Conservation (phyloP, 2,113 vertebrate species). For the Hyperoodon ampullatus region DNA sequence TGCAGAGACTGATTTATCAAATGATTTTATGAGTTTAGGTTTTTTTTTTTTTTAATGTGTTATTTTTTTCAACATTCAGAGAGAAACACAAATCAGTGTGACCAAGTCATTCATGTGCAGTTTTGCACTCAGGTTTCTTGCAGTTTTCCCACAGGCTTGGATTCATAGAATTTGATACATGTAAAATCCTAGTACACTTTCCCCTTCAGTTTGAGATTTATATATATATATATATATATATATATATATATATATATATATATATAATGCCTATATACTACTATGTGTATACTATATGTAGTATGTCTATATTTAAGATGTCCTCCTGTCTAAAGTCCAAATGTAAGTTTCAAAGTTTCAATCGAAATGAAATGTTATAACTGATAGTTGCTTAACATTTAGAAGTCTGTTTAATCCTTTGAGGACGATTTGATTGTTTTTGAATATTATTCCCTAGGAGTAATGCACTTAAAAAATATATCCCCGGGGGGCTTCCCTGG, state of each 20-base stretch:
- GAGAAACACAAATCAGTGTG: not conserved
- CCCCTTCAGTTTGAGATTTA: not conserved
- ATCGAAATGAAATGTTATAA: not conserved
- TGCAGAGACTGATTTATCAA: not conserved
- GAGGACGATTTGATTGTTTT: not conserved
- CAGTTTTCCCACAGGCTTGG: not conserved
- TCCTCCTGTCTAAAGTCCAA: not conserved
- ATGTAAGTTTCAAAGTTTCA: conserved; percentile 21
- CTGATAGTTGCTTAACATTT: not conserved
- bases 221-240: not conserved
- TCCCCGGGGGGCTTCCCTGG: too few species aligned
- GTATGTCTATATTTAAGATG: not conserved
- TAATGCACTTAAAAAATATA: not conserved
- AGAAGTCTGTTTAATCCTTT: not conserved
- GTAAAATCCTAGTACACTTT: not conserved
- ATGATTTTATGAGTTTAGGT: not conserved
- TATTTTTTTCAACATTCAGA: not conserved
- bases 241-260: too few species aligned
- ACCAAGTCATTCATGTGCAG: too few species aligned
- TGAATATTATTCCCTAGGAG: not conserved
- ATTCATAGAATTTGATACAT: not conserved
- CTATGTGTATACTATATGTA: not conserved
- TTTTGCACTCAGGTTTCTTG: not conserved
- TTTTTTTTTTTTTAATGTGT: not conserved
- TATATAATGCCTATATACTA: not conserved